Conservation (phyloP, 2,888 invertebrate species). For the Biston stratarius region DNA sequence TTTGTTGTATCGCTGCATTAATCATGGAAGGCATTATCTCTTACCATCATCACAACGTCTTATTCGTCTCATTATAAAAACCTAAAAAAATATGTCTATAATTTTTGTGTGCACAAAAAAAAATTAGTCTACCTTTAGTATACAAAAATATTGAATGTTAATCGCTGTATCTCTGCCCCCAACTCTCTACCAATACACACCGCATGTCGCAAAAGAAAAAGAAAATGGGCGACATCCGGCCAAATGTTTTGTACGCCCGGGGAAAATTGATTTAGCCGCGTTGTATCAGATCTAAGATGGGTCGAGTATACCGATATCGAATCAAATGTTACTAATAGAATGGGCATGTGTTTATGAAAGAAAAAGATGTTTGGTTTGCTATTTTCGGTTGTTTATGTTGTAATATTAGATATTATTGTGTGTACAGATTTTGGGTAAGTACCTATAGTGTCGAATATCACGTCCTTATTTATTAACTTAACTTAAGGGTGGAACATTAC, state of each 20-base stretch:
- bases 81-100: no score
- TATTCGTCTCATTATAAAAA: no score
- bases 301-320: conserved; percentile 39
- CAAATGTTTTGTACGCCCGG: conserved; percentile 60
- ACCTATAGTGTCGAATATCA: not conserved
- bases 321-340: conserved; percentile 40
- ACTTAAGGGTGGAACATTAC: no score
- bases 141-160: not conserved
- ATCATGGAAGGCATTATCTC: no score
- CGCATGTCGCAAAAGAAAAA: conserved; percentile 53
- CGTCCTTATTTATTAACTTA: not conserved
- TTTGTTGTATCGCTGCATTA: no score
- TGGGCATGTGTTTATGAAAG: conserved; percentile 25
- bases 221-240: conserved; percentile 59
- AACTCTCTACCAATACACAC: conserved; percentile 50
- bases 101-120: no score
- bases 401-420: not conserved
- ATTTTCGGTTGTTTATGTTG: conserved; percentile 23
- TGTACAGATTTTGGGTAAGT: not conserved
- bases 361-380: conserved; percentile 21
- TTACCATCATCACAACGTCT: no score
- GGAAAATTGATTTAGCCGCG: conserved; percentile 43
- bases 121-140: not conserved
- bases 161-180: conserved; percentile 17
- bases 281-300: conserved; percentile 40